Evolutionary conservation across 2,888 invertebrate species (phyloP), one percentile per base, ranked within the genome.

Genomic region (Sphecodes monilicornis): DNA sequence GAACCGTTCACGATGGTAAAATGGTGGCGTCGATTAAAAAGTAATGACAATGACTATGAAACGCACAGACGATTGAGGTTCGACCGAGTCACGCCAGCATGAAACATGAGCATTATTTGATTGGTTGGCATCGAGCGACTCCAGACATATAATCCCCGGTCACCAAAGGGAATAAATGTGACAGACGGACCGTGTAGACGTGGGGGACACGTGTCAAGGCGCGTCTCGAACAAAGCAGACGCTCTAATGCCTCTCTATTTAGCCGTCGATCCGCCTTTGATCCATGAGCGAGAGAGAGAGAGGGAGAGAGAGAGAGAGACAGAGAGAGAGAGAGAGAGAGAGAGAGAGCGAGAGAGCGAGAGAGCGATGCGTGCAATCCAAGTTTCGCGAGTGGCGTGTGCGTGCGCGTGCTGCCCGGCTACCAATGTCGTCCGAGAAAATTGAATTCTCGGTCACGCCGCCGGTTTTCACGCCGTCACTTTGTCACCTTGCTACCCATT

Each of bases 251-350:
- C 60, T 72, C 57, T 76, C 79, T 79, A 73, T 85, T 84, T 79
- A 76, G 11, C n/a, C n/a, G 76, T 76, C 76, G 80, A 80, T 85
- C 69, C 57, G 13, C 76, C 85, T 85, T 85, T 85, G 85, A 85
- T 80, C 80, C 85, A n/a, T 71, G 10, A 50, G 22, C 8, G 50
- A 50, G 10, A 22, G 50, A 0, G 50, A 1, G 50, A 22, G 22
- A 0, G 22, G 22, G 50, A 6, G 22, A 10, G 10, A 8, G 50
- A 22, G 50, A 1, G 22, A 2, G 46, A 6, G 46, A 46, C 6
- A 22, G 46, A 22, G 46, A 46, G 6, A 22, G 46, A 46, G 22
- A 46, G 46, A 46, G 50, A 22, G n/a, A n/a, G n/a, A 1, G 22
- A 2, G 46, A 6, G 46, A 46, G 18, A 22, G 46, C 6, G 46